Percentiles rank a stretch among this genome's conserved stretches.
Evolutionary conservation across 35 echinoderm and acorn worm species (phyloP).

Genomic region (Apostichopus parvimensis): DNA sequence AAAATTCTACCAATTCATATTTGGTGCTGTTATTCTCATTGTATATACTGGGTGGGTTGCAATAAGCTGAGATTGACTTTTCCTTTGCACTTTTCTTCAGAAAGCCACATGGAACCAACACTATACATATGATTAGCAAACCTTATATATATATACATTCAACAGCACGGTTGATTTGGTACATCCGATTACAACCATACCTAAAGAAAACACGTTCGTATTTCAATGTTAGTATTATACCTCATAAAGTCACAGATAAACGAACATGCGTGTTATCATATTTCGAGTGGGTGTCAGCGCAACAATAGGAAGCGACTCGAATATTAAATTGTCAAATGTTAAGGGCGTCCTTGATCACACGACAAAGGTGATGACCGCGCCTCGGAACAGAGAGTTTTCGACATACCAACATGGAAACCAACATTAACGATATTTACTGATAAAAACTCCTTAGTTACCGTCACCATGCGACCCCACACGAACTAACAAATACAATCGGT

Average conservation of each 20-base stretch:
- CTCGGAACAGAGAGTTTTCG: background rate
- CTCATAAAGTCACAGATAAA: slow-evolving; percentile 3
- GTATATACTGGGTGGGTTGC: background rate
- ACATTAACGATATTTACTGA: background rate
- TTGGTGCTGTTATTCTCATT: background rate
- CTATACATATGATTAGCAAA: no score
- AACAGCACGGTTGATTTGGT: background rate
- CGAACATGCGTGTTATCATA: background rate
- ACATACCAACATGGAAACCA: background rate
- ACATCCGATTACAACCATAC: background rate
- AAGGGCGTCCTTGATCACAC: background rate
- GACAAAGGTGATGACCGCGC: background rate
- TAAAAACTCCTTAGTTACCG: background rate
- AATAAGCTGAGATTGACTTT: background rate
- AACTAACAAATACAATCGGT: background rate
- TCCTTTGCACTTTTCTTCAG: background rate
- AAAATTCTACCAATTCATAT: background rate
- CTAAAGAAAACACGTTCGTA: background rate
- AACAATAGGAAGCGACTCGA: background rate
- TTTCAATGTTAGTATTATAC: background rate
- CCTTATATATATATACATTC: no score
- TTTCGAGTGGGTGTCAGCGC: background rate
- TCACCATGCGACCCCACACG: background rate
- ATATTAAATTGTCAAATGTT: background rate
- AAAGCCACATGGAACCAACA: background rate